phyloP scores from a whole-genome alignment of 2,888 invertebrate genomes.

The Conomelus anceps region DNA sequence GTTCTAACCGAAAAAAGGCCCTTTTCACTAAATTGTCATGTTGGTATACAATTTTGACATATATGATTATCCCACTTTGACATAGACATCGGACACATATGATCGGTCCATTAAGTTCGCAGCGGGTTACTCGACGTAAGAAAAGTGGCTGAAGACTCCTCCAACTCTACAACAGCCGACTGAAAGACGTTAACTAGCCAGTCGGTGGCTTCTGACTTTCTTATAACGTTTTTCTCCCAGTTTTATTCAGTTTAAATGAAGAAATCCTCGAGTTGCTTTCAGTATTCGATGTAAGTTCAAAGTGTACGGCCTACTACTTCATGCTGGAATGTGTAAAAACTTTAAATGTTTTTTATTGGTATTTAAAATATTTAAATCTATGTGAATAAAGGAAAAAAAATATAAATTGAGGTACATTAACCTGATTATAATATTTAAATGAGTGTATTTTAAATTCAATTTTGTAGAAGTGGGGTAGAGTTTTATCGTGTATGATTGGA shows the following conservation, averaged over 20 bases:
- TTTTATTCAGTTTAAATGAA: neutral
- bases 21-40: neutral
- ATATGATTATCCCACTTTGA: neutral
- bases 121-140: neutral
- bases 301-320: too few species aligned
- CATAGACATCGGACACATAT: too few species aligned
- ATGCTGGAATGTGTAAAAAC: too few species aligned
- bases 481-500: too few species aligned
- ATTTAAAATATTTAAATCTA: too few species aligned
- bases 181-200: neutral
- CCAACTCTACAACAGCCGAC: neutral
- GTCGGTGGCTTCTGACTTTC: neutral
- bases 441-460: too few species aligned
- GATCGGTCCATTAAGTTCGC: neutral
- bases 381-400: too few species aligned
- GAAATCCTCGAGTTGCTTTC: neutral
- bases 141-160: neutral
- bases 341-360: too few species aligned
- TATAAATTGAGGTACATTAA: too few species aligned
- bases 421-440: too few species aligned
- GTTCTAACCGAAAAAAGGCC: too few species aligned
- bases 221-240: neutral
- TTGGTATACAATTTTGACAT: neutral
- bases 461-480: too few species aligned
- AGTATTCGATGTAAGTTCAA: neutral